Evolutionary conservation across 2,113 vertebrate genomes (phyloP).

Genomic region (Macroglossus sobrinus): DNA sequence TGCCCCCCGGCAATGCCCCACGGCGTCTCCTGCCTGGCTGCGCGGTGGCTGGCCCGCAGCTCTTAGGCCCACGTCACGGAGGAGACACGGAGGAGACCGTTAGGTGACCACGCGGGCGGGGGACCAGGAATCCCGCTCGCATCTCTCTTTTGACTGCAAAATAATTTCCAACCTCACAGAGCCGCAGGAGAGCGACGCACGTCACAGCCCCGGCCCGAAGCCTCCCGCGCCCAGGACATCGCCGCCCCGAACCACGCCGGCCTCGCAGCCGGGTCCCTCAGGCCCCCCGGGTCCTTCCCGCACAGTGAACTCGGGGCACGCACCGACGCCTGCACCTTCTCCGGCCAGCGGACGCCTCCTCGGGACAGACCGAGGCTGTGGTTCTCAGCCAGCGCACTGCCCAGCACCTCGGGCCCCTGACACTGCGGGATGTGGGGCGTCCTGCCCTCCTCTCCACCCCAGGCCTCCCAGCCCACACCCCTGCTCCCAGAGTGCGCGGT

Average conservation of each 20-base stretch:
- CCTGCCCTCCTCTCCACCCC: neutral
- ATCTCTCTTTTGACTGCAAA: too few species aligned
- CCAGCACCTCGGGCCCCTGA: neutral
- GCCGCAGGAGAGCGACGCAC: too few species aligned
- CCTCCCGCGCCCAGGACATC: neutral
- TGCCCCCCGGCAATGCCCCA: too few species aligned
- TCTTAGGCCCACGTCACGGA: neutral
- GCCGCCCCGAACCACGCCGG: neutral
- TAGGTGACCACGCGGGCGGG: neutral
- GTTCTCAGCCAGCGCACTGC: neutral
- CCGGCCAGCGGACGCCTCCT: neutral
- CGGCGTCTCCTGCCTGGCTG: too few species aligned
- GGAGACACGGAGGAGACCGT: too few species aligned
- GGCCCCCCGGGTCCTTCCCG: neutral
- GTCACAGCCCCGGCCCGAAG: neutral
- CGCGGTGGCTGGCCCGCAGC: neutral
- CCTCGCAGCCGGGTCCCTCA: neutral
- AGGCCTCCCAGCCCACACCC: neutral
- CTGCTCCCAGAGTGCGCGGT: too few species aligned
- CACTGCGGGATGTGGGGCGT: rapidly evolving
- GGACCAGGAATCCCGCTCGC: neutral
- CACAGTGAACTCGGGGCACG: rapidly evolving
- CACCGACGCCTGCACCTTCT: neutral
- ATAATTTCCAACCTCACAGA: neutral
- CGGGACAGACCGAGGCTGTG: neutral